Percentiles rank a stretch among this genome's conserved stretches.
Evolutionary conservation across 2,797 vertebrate genomes (phyloP).

Genomic region (Steatocranus sp.): DNA sequence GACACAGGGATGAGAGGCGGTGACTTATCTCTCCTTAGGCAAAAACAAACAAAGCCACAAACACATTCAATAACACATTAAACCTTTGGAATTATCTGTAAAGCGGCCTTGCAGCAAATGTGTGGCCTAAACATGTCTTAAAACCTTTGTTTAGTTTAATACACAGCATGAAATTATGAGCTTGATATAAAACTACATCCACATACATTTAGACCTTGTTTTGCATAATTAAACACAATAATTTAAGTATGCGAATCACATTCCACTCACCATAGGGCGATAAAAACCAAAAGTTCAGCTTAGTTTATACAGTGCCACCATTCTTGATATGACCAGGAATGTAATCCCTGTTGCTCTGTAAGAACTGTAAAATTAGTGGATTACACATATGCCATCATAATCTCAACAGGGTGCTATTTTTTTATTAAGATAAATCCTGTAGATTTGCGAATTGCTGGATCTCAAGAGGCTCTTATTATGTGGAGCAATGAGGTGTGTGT

Average conservation of each 20-base stretch:
- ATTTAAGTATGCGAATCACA: not conserved
- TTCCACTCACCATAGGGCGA: not conserved
- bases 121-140: conserved; percentile 1
- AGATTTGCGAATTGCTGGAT: conserved; percentile 26
- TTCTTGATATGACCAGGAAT: not conserved
- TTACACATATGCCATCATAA: not conserved
- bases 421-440: conserved; percentile 21
- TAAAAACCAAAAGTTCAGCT: not conserved
- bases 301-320: not conserved
- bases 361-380: not conserved
- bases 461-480: conserved; percentile 29
- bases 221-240: not conserved
- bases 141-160: conserved; percentile 2
- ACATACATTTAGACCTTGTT: not conserved
- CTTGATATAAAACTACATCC: not conserved
- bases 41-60: conserved; percentile 54
- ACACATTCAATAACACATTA: conserved; percentile 34
- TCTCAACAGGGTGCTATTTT: not conserved
- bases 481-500: conserved; percentile 60
- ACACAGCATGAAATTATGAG: not conserved
- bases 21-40: conserved; percentile 19
- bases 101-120: conserved; percentile 18
- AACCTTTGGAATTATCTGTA: conserved; percentile 29
- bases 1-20: conserved; percentile 30
- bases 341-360: not conserved